Base-by-base conservation (phyloP, 2,113 vertebrate species). In the Ailurus styani region DNA sequence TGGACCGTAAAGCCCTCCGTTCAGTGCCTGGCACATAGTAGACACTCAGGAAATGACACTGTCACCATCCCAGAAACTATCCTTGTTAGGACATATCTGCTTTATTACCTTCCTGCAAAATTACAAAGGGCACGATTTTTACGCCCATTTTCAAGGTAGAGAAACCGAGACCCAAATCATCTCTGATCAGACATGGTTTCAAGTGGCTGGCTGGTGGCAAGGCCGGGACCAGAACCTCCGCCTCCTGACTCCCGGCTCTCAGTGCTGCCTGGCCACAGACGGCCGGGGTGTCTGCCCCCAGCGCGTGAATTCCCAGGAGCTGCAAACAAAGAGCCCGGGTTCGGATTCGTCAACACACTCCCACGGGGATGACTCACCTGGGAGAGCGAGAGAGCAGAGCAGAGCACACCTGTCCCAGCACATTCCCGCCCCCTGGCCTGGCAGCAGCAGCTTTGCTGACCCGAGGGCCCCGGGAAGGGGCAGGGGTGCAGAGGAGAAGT, bases 361-460 rank as follows among this genome's bases (percentile, higher is more conserved):
- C 97, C 97, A 97, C 97, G 45, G 96, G 7, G 83, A 57, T 98
- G 98, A 98, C 94, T 98, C 97, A 98, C 88, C 84, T 68, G 66
- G 34, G 66, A 54, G 77, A 27, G 6, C 13, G 14, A 66, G 37
- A 64, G 52, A 87, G 72, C 0, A 10, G 96, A 79, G 66, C 81
- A 2, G 73, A 95, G 92, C 96, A 25, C 73, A 47, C 47, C 90
- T 98, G 97, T 82, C 97, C 93, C 11, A 31, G 97, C 97, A 91
- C 93, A 96, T 96, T 17, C 85, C 97, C 57, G 1, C 77, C 97
- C 96, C 95, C 96, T 73, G 73, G 81, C 55, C 95, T 91, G 95
- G 93, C 96, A 87, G 91, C 57, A 2, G 75, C 82, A 40, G 66
- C 93, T 72, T 60, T 12, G 29, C 66, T 86, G 97, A 96, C 96